Percentiles rank a stretch among this genome's conserved stretches.
Conservation (phyloP, 92 coral and sea anemone genomes). For the Epizoanthus illoricatus region DNA sequence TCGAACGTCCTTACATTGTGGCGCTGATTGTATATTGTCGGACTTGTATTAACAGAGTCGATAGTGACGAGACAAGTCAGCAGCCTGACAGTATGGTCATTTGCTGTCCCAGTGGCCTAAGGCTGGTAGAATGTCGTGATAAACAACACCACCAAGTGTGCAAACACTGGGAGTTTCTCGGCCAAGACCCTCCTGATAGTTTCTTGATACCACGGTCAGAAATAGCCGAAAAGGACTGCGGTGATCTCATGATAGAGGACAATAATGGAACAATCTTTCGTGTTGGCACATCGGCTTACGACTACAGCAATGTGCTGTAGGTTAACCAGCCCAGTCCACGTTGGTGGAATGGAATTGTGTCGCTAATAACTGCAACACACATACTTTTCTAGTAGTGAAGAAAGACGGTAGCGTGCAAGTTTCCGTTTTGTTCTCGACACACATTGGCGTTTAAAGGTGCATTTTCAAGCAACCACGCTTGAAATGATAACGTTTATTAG, state of each 20-base stretch:
- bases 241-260: conserved; percentile 64
- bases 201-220: conserved; percentile 66
- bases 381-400: not conserved
- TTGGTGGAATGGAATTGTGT: not conserved
- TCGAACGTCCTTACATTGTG: too few relatives aligned
- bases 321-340: not conserved
- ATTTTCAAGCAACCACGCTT: too few relatives aligned
- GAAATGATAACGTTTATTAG: too few relatives aligned
- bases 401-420: too few relatives aligned
- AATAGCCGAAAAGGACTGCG: conserved; percentile 53
- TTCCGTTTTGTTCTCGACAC: too few relatives aligned
- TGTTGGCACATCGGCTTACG: conserved; percentile 47
- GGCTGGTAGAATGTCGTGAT: conserved; percentile 81
- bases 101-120: conserved; percentile 68
- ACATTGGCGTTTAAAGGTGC: too few relatives aligned
- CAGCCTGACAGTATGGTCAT: conserved; percentile 49
- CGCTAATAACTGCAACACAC: not conserved
- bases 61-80: conserved; percentile 10
- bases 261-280: conserved; percentile 70
- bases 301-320: conserved; percentile 44
- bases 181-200: conserved; percentile 55
- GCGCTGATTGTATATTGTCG: not conserved
- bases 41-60: conserved; percentile 16
- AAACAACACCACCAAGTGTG: conserved; percentile 76
- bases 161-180: conserved; percentile 90